phyloP scores from a whole-genome alignment of 2,888 invertebrate genomes.

The Agelastica alni region DNA sequence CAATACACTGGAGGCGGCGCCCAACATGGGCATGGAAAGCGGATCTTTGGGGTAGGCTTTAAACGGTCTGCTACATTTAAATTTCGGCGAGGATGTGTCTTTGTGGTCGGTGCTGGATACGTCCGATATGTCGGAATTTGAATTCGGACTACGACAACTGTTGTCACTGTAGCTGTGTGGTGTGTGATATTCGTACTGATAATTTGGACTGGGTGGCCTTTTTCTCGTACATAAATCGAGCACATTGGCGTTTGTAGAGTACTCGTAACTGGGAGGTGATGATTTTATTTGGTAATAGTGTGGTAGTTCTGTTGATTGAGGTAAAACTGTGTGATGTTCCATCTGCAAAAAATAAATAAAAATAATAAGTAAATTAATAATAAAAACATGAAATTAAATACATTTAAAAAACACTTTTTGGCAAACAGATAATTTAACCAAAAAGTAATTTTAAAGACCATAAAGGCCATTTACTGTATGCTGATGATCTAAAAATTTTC shows the following conservation, averaged over 20 bases:
- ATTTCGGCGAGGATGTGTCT: slow-evolving; percentile 36
- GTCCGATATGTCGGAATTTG: slow-evolving; percentile 36
- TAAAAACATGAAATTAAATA: not conserved
- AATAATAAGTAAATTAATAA: too few species aligned
- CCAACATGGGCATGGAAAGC: slow-evolving; percentile 61
- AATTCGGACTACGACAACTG: slow-evolving; percentile 29
- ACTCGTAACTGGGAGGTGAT: slow-evolving; percentile 18
- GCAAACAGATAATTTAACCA: too few species aligned
- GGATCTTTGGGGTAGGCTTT: slow-evolving; percentile 76
- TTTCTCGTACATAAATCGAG: slow-evolving; percentile 46
- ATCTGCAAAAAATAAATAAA: slow-evolving; percentile 35
- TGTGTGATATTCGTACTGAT: slow-evolving; percentile 25
- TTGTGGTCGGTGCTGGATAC: slow-evolving; percentile 35
- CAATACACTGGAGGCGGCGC: slow-evolving; percentile 57
- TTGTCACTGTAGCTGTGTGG: not conserved
- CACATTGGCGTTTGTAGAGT: slow-evolving; percentile 23
- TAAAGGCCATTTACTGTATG: too few species aligned
- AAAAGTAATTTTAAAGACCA: too few species aligned
- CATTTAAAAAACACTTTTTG: too few species aligned
- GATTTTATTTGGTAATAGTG: slow-evolving; percentile 3
- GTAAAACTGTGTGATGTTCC: slow-evolving; percentile 19
- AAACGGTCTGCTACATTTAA: slow-evolving; percentile 64
- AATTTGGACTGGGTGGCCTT: slow-evolving; percentile 33
- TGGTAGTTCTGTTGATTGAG: slow-evolving; percentile 14
- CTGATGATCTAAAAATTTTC: too few species aligned